Evolutionary conservation across 2,797 vertebrate genomes (phyloP).

Genomic region (Malacoraja senta): DNA sequence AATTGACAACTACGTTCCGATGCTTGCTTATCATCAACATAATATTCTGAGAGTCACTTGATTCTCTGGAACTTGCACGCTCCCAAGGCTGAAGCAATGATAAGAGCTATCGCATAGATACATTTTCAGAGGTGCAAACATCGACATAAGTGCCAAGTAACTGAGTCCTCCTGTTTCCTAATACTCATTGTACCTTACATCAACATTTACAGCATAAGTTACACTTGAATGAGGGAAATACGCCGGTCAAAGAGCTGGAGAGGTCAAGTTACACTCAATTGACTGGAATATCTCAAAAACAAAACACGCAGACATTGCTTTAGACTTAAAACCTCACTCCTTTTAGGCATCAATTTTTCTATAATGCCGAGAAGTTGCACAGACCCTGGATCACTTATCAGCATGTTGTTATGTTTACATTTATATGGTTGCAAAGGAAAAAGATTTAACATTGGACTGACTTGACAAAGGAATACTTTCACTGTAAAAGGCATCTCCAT

Average conservation of each 20-base stretch:
- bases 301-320: neutral
- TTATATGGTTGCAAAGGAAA: neutral
- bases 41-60: constrained; percentile 56
- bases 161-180: constrained; percentile 4
- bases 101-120: constrained; percentile 56
- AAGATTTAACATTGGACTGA: neutral
- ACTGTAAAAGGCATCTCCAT: neutral
- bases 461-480: neutral
- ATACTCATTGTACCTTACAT: constrained; percentile 9
- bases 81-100: constrained; percentile 47
- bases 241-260: neutral
- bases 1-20: constrained; percentile 58
- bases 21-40: constrained; percentile 52
- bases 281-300: neutral
- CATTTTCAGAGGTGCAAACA: constrained; percentile 46
- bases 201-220: neutral
- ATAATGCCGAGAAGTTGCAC: neutral
- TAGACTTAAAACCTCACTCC: neutral
- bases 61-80: constrained; percentile 50
- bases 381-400: neutral
- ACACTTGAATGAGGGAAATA: neutral
- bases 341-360: neutral
- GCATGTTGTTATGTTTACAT: neutral
- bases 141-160: constrained; percentile 16
- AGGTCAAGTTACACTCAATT: neutral